Conservation (phyloP, 2,113 vertebrate species). For the Pogona vitticeps region DNA sequence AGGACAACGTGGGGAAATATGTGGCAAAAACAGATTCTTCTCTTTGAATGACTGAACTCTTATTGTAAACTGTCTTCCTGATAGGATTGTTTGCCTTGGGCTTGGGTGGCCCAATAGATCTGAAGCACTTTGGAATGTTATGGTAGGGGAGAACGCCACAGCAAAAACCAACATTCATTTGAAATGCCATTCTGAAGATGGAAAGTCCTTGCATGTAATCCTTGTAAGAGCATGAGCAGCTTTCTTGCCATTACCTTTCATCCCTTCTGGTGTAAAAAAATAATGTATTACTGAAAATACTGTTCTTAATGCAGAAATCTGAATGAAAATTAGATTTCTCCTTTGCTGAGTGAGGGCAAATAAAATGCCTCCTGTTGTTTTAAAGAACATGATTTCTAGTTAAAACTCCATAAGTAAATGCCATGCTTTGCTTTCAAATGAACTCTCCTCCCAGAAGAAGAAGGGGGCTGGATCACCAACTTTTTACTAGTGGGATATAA, state of each 20-base stretch:
- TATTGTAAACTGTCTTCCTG: background rate
- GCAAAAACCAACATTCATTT: too few relatives aligned
- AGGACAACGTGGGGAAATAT: too few relatives aligned
- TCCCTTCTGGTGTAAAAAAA: background rate
- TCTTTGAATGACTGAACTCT: background rate
- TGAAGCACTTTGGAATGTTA: background rate
- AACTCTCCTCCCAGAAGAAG: slow-evolving; percentile 19
- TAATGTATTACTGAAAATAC: slow-evolving; percentile 57
- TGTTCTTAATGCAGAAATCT: slow-evolving; percentile 52
- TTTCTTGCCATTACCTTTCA: background rate
- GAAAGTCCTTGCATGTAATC: slow-evolving; percentile 23
- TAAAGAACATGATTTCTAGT: slow-evolving; percentile 36
- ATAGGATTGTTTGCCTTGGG: background rate
- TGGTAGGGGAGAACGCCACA: too few relatives aligned
- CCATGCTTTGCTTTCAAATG: background rate
- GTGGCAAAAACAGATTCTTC: background rate
- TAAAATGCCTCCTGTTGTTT: slow-evolving; percentile 30
- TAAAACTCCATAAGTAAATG: slow-evolving; percentile 43
- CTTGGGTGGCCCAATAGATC: background rate
- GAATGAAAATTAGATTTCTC: slow-evolving; percentile 59
- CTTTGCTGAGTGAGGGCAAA: slow-evolving; percentile 38
- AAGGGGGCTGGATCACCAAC: slow-evolving; percentile 25
- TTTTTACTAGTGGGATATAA: background rate
- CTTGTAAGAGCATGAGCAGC: slow-evolving; percentile 55
- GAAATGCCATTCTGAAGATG: background rate